Percentiles rank a stretch among this genome's conserved stretches.
Evolutionary conservation across 2,113 vertebrate genomes (phyloP).

Genomic region (Hipposideros armiger): DNA sequence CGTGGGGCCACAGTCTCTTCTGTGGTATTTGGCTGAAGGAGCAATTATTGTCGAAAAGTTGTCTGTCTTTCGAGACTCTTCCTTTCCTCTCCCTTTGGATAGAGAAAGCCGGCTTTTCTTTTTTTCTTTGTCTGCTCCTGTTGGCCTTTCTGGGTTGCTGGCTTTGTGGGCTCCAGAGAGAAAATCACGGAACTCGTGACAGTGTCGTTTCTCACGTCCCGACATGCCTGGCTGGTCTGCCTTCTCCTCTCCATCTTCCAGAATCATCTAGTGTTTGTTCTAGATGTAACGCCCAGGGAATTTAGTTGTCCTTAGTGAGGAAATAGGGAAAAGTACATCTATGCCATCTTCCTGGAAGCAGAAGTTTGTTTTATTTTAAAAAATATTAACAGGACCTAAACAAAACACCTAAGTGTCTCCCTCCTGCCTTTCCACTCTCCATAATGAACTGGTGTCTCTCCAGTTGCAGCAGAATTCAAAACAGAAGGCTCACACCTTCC

Average conservation of each 20-base stretch:
- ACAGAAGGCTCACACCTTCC: neutral
- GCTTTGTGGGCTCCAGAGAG: neutral
- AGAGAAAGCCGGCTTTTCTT: neutral
- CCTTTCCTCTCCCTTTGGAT: neutral
- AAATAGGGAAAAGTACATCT: neutral
- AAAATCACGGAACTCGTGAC: neutral
- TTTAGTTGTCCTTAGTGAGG: neutral
- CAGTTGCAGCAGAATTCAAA: neutral
- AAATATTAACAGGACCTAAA: slow-evolving; percentile 16
- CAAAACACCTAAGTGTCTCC: neutral
- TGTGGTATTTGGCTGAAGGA: neutral
- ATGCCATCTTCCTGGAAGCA: neutral
- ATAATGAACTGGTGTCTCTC: neutral
- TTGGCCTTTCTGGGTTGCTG: neutral
- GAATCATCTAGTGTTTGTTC: neutral
- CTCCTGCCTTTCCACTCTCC: neutral
- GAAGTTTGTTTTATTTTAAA: slow-evolving; percentile 1
- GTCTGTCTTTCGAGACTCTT: neutral
- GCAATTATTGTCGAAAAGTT: neutral
- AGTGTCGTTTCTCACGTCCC: neutral
- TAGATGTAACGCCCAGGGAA: neutral
- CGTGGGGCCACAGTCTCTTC: neutral
- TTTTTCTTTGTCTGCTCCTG: neutral
- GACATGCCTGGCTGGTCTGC: neutral
- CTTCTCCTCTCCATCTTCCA: neutral